These are phyloP conservation scores for Colinus virginianus DNA, from an alignment of 2,113 vertebrate genomes.

Conservation along the genomic window DNA sequence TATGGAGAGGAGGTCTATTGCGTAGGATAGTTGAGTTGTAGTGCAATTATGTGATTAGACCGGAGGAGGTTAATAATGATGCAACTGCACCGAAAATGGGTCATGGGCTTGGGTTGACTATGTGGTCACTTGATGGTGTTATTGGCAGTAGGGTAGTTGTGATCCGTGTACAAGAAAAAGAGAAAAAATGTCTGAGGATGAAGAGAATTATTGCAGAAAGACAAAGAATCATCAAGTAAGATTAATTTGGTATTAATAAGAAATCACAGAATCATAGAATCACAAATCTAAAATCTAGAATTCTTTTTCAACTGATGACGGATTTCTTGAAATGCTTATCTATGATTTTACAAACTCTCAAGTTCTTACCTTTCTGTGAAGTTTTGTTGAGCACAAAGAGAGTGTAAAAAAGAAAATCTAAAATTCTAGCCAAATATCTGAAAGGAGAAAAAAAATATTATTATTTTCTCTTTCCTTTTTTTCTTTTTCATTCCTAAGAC, in stretches of 20 bases:
- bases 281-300: not conserved
- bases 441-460: not conserved
- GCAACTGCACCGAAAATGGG: too few relatives aligned
- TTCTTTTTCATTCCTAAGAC: not conserved
- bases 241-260: not conserved
- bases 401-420: not conserved
- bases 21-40: too few relatives aligned
- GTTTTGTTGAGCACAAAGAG: not conserved
- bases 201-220: not conserved
- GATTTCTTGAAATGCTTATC: not conserved
- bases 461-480: not conserved
- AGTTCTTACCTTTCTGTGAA: not conserved
- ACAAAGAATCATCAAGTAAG: not conserved
- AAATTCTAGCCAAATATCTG: not conserved
- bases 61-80: too few relatives aligned
- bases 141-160: not conserved
- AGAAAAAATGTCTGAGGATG: not conserved
- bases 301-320: not conserved
- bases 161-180: not conserved
- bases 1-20: too few relatives aligned
- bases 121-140: too few relatives aligned
- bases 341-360: not conserved
- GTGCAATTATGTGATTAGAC: too few relatives aligned
- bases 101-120: too few relatives aligned
- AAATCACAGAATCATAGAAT: too few relatives aligned